Percentiles rank a stretch among this genome's conserved stretches.
phyloP scores from a whole-genome alignment of 2,888 invertebrate species.

The Neocrepidodera transversa region DNA sequence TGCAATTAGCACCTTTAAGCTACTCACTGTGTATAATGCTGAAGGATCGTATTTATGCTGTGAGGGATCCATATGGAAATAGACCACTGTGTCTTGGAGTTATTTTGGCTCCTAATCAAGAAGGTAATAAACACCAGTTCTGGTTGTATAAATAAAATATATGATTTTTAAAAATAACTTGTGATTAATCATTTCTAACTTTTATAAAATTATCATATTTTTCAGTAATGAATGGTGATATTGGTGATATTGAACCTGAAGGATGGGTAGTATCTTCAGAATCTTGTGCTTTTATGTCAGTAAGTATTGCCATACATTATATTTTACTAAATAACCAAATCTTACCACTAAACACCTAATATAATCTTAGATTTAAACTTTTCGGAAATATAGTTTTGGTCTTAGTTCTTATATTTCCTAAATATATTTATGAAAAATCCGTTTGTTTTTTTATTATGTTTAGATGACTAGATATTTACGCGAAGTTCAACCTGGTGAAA shows the following conservation, averaged over 20 bases:
- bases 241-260: conserved; percentile 65
- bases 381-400: too few species aligned
- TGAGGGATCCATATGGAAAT: conserved; percentile 97
- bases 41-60: conserved; percentile 92
- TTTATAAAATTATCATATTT: conserved; percentile 8
- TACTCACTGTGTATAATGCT: conserved; percentile 95
- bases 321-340: too few species aligned
- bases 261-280: conserved; percentile 98
- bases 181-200: background rate
- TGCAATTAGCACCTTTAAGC: conserved; percentile 92
- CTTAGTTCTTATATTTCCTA: too few species aligned
- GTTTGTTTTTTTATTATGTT: background rate
- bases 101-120: conserved; percentile 64
- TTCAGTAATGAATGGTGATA: conserved; percentile 55
- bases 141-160: background rate
- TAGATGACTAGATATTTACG: conserved; percentile 84
- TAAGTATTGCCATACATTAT: conserved; percentile 20
- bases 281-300: conserved; percentile 91
- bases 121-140: conserved; percentile 30
- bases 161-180: background rate
- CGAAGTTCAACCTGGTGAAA: conserved; percentile 93
- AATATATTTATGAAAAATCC: background rate
- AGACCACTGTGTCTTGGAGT: conserved; percentile 94
- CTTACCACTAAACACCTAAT: too few species aligned
- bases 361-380: too few species aligned